These are phyloP conservation scores for Ascidia mentula DNA, from an alignment of 23 tunicate genomes.

Conservation along the genomic window DNA sequence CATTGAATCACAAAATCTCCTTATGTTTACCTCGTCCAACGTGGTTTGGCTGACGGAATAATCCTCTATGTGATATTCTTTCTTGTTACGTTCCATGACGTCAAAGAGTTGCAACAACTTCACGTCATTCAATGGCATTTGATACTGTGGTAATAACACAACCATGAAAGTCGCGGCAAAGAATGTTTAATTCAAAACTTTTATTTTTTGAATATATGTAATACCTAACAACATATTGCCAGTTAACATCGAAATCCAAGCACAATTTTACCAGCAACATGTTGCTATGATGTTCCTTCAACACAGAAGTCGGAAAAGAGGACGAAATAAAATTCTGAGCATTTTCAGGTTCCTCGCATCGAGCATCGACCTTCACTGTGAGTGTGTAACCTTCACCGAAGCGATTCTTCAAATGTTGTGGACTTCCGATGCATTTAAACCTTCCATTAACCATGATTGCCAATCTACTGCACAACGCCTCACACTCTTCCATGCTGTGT, in stretches of 20 bases:
- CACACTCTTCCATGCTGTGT: slow-evolving; percentile 99
- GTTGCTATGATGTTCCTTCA: slow-evolving; percentile 89
- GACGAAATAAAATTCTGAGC: slow-evolving; percentile 34
- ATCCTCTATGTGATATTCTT: slow-evolving; percentile 63
- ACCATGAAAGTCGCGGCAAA: neutral
- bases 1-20: no score
- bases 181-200: no score
- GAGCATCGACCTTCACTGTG: slow-evolving; percentile 64
- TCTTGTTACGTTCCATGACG: slow-evolving; percentile 61
- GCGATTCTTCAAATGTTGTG: slow-evolving; percentile 90
- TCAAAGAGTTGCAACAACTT: slow-evolving; percentile 59
- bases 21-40: slow-evolving; percentile 92
- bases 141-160: slow-evolving; percentile 44
- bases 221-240: no score
- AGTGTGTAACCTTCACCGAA: slow-evolving; percentile 94
- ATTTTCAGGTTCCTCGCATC: slow-evolving; percentile 31
- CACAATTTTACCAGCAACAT: slow-evolving; percentile 84
- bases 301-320: slow-evolving; percentile 36
- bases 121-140: slow-evolving; percentile 43
- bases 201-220: no score
- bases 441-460: slow-evolving; percentile 98
- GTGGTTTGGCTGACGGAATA: slow-evolving; percentile 97
- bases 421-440: slow-evolving; percentile 88
- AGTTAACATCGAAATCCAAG: no score
- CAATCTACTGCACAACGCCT: slow-evolving; percentile 84